Base-by-base conservation (phyloP, 2,797 vertebrate genomes). In the Antennarius maculatus region DNA sequence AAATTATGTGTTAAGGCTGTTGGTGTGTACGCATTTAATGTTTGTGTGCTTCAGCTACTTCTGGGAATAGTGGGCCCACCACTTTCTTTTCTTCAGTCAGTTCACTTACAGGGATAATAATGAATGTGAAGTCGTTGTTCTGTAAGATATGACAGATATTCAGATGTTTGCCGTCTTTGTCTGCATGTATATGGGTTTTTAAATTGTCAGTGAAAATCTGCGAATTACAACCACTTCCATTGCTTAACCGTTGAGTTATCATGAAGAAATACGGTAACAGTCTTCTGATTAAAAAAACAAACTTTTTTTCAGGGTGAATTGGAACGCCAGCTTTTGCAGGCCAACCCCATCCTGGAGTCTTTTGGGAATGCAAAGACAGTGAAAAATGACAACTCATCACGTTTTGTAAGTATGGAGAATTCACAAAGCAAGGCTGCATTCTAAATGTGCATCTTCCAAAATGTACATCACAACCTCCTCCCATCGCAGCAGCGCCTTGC, bases 301-400 rank as follows among this genome's bases (percentile, higher is more conserved):
- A 6, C 8, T 39, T 34, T 54, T 55, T 52, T 14, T 69, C 70
- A 99, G 98, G 97, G 97, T 31, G 97, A 99, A 91, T 84, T 99
- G 90, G 98, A 99, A 78, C 95, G 96, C 46, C 97, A 99, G 79
- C 97, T 99, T 77, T 94, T 99, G 66, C 98, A 99, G 91, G 98
- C 98, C 27, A 99, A 99, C 85, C 98, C 98, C 79, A 99, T 99
- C 75, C 92, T 99, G 64, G 98, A 99, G 79, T 96, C 98, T 15
- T 99, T 99, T 18, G 98, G 98, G 66, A 99, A 99, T 3, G 98
- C 97, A 13, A 99, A 99, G 92, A 99, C 98, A 1, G 98, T 99
- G 92, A 99, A 99, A 89, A 99, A 99, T 14, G 98, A 99, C 93
- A 99, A 99, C 87, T 99, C 98, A 0, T 99, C 98, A 62, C 96